phyloP scores from a whole-genome alignment of 2,888 invertebrate genomes.

The Lasioglossum calceatum region DNA sequence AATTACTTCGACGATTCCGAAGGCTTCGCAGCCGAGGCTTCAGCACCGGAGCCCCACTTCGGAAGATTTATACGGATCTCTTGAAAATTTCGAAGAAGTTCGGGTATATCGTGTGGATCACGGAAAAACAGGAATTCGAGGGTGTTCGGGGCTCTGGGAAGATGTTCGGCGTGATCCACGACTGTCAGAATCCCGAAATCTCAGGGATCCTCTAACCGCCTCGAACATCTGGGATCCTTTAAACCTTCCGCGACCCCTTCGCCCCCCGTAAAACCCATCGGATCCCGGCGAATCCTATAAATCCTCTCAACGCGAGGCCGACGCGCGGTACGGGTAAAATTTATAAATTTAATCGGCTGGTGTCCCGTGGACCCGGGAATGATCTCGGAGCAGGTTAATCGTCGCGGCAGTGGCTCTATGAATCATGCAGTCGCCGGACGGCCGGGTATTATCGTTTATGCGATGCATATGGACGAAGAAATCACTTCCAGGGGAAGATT shows the following conservation, averaged over 20 bases:
- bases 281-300: not conserved
- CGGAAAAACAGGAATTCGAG: not conserved
- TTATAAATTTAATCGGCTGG: not conserved
- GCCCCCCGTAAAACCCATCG: slow-evolving; percentile 2
- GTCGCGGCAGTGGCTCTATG: not conserved
- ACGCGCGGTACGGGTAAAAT: not conserved
- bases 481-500: slow-evolving; percentile 58
- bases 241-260: slow-evolving; percentile 5
- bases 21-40: not conserved
- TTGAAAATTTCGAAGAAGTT: slow-evolving; percentile 1
- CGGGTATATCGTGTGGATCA: not conserved
- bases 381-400: not conserved
- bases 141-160: not conserved
- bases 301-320: not conserved
- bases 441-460: not conserved
- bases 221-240: slow-evolving; percentile 10
- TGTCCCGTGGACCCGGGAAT: not conserved
- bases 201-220: not conserved
- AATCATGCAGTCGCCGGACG: not conserved
- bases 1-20: not conserved
- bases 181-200: not conserved
- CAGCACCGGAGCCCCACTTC: not conserved
- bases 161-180: not conserved
- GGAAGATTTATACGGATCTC: not conserved
- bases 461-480: slow-evolving; percentile 23